Evolutionary conservation across 1,140 invertebrate species (phyloP).

Genomic region (Cardiocondyla obscurior): DNA sequence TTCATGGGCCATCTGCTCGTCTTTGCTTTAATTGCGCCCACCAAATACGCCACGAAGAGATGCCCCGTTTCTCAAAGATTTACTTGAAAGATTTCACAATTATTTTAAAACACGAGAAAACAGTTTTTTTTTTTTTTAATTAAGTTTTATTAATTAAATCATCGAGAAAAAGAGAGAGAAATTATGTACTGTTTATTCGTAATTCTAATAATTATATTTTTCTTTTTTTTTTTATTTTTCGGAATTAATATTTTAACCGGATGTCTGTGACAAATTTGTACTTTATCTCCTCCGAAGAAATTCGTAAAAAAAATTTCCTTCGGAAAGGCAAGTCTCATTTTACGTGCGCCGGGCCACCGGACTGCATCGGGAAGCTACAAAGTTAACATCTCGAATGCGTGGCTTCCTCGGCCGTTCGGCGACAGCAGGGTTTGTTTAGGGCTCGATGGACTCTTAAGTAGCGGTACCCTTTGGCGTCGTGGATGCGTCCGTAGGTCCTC

Average conservation of each 20-base stretch:
- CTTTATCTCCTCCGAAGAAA: not conserved
- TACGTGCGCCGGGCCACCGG: not conserved
- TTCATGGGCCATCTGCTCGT: conserved; percentile 61
- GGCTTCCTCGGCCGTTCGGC: not conserved
- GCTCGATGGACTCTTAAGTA: conserved; percentile 60
- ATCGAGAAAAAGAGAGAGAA: not conserved
- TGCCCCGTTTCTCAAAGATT: conserved; percentile 13
- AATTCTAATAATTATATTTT: not conserved
- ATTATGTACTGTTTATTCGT: not conserved
- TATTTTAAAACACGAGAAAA: too few relatives aligned
- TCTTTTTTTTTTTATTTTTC: not conserved
- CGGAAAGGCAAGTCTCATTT: not conserved
- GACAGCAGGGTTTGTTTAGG: conserved; percentile 67
- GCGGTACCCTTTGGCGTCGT: conserved; percentile 67
- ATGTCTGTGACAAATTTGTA: not conserved
- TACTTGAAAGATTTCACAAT: not conserved
- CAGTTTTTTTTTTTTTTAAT: too few relatives aligned
- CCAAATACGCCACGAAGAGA: conserved; percentile 41
- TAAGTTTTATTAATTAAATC: not conserved
- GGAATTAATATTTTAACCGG: not conserved
- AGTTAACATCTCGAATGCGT: conserved; percentile 17
- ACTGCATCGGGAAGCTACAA: not conserved
- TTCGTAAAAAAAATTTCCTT: not conserved
- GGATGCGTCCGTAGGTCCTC: conserved; percentile 52
- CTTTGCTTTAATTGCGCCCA: conserved; percentile 66